A percentile compares a stretch with the other conserved stretches of the same genome.
Evolutionary conservation across 2,113 vertebrate genomes (phyloP).

Genomic region (Cryptomyrus ogoouensis): DNA sequence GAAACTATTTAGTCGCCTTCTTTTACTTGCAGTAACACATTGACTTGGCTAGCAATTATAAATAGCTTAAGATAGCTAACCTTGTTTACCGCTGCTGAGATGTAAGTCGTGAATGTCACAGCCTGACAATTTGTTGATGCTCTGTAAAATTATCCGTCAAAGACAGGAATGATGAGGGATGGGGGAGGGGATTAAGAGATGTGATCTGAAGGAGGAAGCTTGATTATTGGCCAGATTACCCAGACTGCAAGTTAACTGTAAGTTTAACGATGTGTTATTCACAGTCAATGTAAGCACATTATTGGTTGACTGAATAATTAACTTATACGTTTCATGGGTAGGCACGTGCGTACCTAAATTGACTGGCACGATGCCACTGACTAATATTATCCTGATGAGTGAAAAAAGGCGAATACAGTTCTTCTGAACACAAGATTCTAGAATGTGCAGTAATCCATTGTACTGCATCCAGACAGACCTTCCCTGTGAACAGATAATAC

Average conservation of each 20-base stretch:
- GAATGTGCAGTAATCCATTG: background rate
- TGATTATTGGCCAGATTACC: background rate
- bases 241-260: background rate
- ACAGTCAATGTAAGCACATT: background rate
- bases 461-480: background rate
- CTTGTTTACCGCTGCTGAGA: background rate
- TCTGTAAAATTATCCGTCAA: background rate
- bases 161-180: background rate
- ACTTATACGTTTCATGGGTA: background rate
- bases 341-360: background rate
- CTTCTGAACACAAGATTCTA: background rate
- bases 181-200: background rate
- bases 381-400: background rate
- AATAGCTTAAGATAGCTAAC: background rate
- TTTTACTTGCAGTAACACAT: background rate
- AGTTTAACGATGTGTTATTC: background rate
- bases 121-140: background rate
- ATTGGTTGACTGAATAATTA: background rate
- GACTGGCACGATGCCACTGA: background rate
- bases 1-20: background rate
- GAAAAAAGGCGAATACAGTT: background rate
- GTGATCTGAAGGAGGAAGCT: background rate
- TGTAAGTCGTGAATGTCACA: background rate
- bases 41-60: background rate
- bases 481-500: background rate